Evolutionary conservation across 1,140 invertebrate genomes (phyloP), one percentile per base, ranked within the genome.

Genomic region (Streblospio benedicti): DNA sequence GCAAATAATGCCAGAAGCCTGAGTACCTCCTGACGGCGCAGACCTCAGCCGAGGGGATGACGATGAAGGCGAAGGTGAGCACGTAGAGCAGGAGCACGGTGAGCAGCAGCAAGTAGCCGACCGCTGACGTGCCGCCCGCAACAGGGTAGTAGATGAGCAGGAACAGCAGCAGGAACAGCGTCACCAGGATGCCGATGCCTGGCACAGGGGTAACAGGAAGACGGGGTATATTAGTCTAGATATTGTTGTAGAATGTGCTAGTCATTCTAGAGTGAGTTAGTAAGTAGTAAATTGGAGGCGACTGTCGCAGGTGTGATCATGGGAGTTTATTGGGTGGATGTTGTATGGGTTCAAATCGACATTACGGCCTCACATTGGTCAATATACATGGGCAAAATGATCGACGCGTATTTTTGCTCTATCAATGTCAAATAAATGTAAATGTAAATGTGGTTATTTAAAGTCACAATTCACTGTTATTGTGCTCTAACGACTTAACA

Each of bases 21-120:
- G n/a, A 61, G 58, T 79, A 79, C 49, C 79, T 63, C 18, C 81
- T 68, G 4, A 81, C 65, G 28, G 69, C 76, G 63, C 81, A 82
- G 12, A 76, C 67, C 20, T 71, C 71, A 2, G 67, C 25, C n/a
- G 63, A 77, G 1, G 80, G 74, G 43, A 78, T 74, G 5, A 79
- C 66, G 18, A 83, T 71, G 65, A 81, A 82, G 4, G 76, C 73
- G 58, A 81, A 79, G 55, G 79, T 80, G 27, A 76, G 69, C 5
- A 69, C 64, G 62, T 78, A 82, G 33, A 81, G 57, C 2, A 80
- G 62, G 18, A 81, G 66, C 43, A 81, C 70, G 20, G 79, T 81
- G 59, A 80, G 72, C 4, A 78, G 65, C 6, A 81, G 74, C 62
- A 79, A 71, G 68, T 78, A 82, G 0, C 79, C 80, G 1, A 83